These are phyloP conservation scores for Otus scops DNA, from an alignment of 2,797 vertebrate genomes.

Conservation along the genomic window DNA sequence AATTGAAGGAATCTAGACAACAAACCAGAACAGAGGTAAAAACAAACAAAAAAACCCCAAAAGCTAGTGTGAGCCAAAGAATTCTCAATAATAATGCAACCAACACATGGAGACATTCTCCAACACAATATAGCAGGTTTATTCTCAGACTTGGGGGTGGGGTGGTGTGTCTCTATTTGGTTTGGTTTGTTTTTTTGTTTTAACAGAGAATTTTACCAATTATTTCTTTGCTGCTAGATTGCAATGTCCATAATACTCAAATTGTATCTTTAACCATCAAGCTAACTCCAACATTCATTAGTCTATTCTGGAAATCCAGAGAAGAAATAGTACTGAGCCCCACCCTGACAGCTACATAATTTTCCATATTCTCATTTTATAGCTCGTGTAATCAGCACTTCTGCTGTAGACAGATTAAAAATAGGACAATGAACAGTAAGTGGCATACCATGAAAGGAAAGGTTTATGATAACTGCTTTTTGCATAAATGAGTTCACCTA, in stretches of 20 bases:
- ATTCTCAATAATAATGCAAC: background rate
- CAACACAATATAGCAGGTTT: background rate
- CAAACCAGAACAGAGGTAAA: background rate
- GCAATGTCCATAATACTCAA: background rate
- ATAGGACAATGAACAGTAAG: background rate
- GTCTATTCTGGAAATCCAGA: background rate
- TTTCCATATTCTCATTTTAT: background rate
- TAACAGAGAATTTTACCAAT: background rate
- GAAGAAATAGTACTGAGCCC: background rate
- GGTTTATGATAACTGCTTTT: background rate
- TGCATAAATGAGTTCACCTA: background rate
- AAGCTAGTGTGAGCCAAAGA: background rate
- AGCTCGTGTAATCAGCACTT: background rate
- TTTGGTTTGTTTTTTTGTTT: background rate
- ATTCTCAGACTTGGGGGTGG: background rate
- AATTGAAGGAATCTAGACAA: background rate
- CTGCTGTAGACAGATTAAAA: background rate
- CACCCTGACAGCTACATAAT: background rate
- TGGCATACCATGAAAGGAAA: background rate
- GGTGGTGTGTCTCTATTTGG: background rate
- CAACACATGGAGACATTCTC: background rate
- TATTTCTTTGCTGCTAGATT: background rate
- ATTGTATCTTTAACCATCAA: background rate
- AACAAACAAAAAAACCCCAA: background rate
- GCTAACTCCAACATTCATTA: background rate